These are phyloP conservation scores for Tanypteryx hageni DNA, from an alignment of 2,888 invertebrate species.

Conservation along the genomic window DNA sequence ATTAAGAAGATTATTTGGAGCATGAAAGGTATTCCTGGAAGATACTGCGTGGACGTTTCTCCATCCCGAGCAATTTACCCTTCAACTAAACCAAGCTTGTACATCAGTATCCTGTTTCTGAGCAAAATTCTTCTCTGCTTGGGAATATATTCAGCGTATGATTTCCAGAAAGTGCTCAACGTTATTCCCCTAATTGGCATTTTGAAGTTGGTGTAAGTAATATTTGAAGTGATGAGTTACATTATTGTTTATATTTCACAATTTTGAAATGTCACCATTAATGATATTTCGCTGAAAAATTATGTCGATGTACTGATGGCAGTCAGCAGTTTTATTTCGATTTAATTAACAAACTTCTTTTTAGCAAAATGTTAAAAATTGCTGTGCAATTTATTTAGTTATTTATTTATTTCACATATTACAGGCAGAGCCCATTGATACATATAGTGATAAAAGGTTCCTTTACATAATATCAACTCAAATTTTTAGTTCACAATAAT, in stretches of 20 bases:
- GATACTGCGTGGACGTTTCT: conserved; percentile 65
- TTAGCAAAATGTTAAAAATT: no score
- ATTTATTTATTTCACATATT: no score
- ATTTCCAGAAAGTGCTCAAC: conserved; percentile 66
- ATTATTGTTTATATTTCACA: neutral
- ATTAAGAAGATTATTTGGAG: neutral
- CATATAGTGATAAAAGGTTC: no score
- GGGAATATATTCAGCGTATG: conserved; percentile 67
- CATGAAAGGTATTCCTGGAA: conserved; percentile 64
- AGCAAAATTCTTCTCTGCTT: conserved; percentile 66
- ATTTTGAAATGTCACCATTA: neutral
- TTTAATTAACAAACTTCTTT: no score
- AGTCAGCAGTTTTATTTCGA: no score
- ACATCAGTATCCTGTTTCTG: conserved; percentile 66
- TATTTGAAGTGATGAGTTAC: neutral
- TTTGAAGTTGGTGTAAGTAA: conserved; percentile 68
- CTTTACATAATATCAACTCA: no score
- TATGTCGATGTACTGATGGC: neutral
- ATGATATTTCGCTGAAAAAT: neutral
- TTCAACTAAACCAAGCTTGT: conserved; percentile 67
- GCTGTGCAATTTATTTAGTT: no score
- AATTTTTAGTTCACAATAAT: no score
- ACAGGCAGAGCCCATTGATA: no score
- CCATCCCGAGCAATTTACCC: conserved; percentile 67
- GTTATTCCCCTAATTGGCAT: conserved; percentile 66